A percentile compares a stretch with the other conserved stretches of the same genome.
Conservation (phyloP, 1,140 invertebrate species). For the Zelostemma sp. region DNA sequence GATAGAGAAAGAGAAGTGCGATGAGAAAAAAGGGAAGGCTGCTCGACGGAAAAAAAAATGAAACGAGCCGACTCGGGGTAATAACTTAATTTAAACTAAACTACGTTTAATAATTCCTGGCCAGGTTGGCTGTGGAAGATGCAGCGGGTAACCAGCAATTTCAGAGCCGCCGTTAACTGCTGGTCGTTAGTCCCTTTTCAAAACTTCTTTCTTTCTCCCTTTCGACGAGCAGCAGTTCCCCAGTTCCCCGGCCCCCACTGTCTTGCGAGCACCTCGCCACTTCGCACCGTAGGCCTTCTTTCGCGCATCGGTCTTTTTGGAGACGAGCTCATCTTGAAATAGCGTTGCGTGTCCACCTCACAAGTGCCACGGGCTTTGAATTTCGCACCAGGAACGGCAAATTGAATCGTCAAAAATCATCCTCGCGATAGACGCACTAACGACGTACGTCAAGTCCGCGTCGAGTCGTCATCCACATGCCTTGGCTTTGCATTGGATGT, state of each 20-base stretch:
- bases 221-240: conserved; percentile 20
- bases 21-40: conserved; percentile 44
- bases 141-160: conserved; percentile 70
- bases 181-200: conserved; percentile 73
- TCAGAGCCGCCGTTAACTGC: conserved; percentile 72
- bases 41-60: conserved; percentile 59
- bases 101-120: conserved; percentile 72
- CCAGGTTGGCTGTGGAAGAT: conserved; percentile 64
- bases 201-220: conserved; percentile 68
- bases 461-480: conserved; percentile 43
- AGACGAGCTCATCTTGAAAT: conserved; percentile 43
- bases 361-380: conserved; percentile 48
- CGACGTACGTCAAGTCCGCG: conserved; percentile 50
- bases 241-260: conserved; percentile 12
- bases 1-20: conserved; percentile 11
- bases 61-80: conserved; percentile 65
- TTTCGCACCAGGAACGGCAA: conserved; percentile 62
- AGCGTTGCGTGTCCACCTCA: conserved; percentile 45
- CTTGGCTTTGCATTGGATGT: conserved; percentile 24
- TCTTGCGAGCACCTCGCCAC: conserved; percentile 6
- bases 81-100: conserved; percentile 73
- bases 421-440: conserved; percentile 50
- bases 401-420: conserved; percentile 66
- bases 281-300: conserved; percentile 21
- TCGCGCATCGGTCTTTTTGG: conserved; percentile 15